phyloP scores from a whole-genome alignment of 2,113 vertebrate species.

The Copsychus sechellarum region DNA sequence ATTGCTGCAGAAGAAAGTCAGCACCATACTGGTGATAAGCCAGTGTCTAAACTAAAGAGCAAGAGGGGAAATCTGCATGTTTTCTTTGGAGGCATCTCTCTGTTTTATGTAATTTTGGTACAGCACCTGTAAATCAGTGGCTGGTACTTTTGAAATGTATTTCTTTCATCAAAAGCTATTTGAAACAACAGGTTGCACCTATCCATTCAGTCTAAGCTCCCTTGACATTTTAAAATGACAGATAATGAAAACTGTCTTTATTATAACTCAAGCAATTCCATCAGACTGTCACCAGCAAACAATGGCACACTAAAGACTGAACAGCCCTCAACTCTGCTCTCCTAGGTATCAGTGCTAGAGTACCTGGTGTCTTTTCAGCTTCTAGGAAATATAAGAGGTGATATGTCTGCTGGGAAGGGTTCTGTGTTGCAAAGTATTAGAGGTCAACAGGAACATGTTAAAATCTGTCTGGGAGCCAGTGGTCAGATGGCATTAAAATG shows the following conservation, averaged over 20 bases:
- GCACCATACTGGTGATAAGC: background rate
- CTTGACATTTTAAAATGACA: constrained; percentile 61
- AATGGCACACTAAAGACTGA: constrained; percentile 55
- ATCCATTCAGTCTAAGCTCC: constrained; percentile 47
- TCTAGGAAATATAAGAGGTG: background rate
- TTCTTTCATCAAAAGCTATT: constrained; percentile 50
- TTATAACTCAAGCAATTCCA: constrained; percentile 58
- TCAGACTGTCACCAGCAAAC: constrained; percentile 63
- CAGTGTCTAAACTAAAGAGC: background rate
- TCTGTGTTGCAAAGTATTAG: background rate
- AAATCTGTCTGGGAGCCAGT: constrained; percentile 4
- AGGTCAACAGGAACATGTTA: background rate
- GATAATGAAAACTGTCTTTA: constrained; percentile 65
- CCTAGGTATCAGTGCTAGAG: background rate
- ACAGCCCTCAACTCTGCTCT: background rate
- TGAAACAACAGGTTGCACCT: constrained; percentile 59
- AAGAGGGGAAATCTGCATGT: background rate
- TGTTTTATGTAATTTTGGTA: constrained; percentile 48
- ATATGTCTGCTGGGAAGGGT: background rate
- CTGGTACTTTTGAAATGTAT: constrained; percentile 39
- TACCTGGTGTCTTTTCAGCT: background rate
- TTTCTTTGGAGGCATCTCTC: constrained; percentile 29
- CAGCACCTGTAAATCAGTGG: constrained; percentile 42
- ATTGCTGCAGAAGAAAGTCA: background rate
- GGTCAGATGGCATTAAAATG: constrained; percentile 1